Percentiles rank a stretch among this genome's conserved stretches.
These are phyloP conservation scores for Sclerurus mexicanus DNA, from an alignment of 2,113 vertebrate genomes.

Conservation along the genomic window DNA sequence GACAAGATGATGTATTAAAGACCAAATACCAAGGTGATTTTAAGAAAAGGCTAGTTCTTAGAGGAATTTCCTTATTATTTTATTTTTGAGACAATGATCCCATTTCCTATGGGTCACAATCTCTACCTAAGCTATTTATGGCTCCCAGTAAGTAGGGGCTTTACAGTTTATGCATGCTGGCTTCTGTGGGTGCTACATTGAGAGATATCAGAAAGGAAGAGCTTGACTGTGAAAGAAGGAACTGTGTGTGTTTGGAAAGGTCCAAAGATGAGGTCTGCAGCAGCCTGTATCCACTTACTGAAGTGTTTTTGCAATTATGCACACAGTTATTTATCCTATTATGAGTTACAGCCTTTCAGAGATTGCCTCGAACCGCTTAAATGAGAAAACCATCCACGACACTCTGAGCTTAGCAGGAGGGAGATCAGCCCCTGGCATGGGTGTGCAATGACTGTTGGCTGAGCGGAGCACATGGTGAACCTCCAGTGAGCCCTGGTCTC, in stretches of 20 bases:
- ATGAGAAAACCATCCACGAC: slow-evolving; percentile 36
- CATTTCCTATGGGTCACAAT: background rate
- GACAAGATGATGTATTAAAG: background rate
- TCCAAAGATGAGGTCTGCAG: background rate
- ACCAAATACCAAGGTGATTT: background rate
- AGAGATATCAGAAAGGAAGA: background rate
- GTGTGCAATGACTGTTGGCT: background rate
- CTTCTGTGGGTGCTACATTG: background rate
- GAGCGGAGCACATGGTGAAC: background rate
- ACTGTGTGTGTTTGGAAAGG: background rate
- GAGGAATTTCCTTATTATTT: background rate
- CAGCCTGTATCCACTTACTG: background rate
- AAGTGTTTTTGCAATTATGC: slow-evolving; percentile 41
- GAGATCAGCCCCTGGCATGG: background rate
- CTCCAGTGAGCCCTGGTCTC: background rate
- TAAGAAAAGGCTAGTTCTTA: background rate
- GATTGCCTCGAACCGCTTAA: slow-evolving; percentile 28
- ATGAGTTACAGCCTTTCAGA: slow-evolving; percentile 33
- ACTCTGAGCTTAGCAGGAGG: background rate
- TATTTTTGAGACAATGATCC: background rate
- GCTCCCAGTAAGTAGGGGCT: background rate
- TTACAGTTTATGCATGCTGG: background rate
- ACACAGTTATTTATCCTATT: slow-evolving; percentile 50
- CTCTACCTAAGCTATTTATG: background rate
- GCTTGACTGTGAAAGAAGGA: background rate